A percentile compares a stretch with the other conserved stretches of the same genome.
phyloP scores from a whole-genome alignment of 1,140 invertebrate species.

The Formica selysi region DNA sequence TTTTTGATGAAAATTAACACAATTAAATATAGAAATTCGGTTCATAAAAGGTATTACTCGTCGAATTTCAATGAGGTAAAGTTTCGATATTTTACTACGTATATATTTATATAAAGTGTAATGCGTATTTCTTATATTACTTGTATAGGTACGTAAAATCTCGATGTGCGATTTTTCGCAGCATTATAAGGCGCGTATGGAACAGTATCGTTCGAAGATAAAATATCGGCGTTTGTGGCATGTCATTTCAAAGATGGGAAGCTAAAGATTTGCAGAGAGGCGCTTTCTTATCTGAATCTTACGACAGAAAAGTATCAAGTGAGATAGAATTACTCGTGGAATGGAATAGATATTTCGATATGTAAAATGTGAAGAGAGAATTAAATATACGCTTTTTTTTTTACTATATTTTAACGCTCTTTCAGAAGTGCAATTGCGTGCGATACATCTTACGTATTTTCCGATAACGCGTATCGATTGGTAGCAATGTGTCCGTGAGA shows the following conservation, averaged over 20 bases:
- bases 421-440: background rate
- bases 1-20: background rate
- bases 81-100: background rate
- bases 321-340: slow-evolving; percentile 19
- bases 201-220: background rate
- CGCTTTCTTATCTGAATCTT: slow-evolving; percentile 27
- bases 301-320: background rate
- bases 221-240: background rate
- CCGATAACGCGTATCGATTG: slow-evolving; percentile 7
- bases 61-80: background rate
- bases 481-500: slow-evolving; percentile 7
- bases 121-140: background rate
- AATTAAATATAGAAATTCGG: background rate
- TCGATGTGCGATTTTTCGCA: background rate
- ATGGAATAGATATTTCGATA: slow-evolving; percentile 38
- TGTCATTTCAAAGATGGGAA: background rate
- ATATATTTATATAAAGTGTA: background rate
- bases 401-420: background rate
- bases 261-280: background rate
- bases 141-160: background rate
- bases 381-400: background rate
- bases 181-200: background rate
- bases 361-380: background rate
- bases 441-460: background rate
- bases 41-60: background rate